These are phyloP conservation scores for Apamea epomidion DNA, from an alignment of 2,888 invertebrate genomes.

Conservation along the genomic window DNA sequence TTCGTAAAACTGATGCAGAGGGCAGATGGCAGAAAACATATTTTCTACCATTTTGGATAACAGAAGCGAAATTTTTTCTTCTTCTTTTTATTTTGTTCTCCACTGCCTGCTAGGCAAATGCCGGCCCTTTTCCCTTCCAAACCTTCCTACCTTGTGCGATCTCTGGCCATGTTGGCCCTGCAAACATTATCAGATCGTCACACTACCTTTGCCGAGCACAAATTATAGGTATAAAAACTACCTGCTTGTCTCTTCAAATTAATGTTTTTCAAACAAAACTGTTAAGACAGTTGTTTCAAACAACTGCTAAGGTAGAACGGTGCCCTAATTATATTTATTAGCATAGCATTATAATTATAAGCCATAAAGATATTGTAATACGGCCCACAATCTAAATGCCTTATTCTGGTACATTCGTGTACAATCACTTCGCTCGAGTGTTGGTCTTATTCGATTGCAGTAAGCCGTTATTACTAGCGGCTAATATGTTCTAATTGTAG, in stretches of 20 bases:
- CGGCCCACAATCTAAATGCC: conserved; percentile 7
- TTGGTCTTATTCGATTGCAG: conserved; percentile 37
- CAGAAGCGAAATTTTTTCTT: neutral
- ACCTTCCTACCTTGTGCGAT: too few species aligned
- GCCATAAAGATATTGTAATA: neutral
- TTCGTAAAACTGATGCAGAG: neutral
- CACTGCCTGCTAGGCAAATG: too few species aligned
- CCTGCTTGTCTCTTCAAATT: neutral
- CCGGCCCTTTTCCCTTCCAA: too few species aligned
- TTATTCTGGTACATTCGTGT: conserved; percentile 19
- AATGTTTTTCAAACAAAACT: neutral
- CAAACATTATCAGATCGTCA: too few species aligned
- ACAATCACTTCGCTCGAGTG: conserved; percentile 17
- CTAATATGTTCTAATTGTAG: neutral
- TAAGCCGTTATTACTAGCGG: conserved; percentile 10
- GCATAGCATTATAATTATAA: neutral
- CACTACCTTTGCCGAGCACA: too few species aligned
- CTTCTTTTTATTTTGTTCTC: too few species aligned
- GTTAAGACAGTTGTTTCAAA: neutral
- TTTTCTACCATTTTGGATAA: too few species aligned
- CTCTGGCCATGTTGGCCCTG: too few species aligned
- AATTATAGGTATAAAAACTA: neutral
- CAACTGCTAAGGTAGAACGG: neutral
- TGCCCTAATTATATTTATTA: conserved; percentile 5
- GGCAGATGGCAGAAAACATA: neutral